Percentiles rank a stretch among this genome's conserved stretches.
Evolutionary conservation across 2,888 invertebrate genomes (phyloP).

Genomic region (Micoletzkya japonica): DNA sequence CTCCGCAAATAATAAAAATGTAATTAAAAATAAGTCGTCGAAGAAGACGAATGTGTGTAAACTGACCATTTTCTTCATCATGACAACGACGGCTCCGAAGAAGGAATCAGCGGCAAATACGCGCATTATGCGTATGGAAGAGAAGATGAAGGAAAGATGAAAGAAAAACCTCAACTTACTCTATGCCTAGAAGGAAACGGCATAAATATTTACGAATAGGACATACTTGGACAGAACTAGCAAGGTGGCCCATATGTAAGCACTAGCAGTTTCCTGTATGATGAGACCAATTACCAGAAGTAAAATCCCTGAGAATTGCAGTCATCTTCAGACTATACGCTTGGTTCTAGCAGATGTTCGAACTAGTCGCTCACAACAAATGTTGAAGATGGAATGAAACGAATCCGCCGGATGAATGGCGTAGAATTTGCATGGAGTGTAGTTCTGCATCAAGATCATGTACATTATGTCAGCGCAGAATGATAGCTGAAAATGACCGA

Average conservation of each 20-base stretch:
- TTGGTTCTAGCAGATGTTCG: too few species aligned
- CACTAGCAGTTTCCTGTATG: slow-evolving; percentile 12
- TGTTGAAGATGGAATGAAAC: slow-evolving; percentile 33
- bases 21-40: too few species aligned
- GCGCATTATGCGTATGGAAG: slow-evolving; percentile 40
- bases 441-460: neutral
- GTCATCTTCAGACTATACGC: neutral
- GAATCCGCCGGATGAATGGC: slow-evolving; percentile 32
- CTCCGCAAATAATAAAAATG: too few species aligned
- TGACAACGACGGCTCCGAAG: slow-evolving; percentile 42
- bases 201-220: neutral
- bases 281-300: neutral
- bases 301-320: slow-evolving; percentile 6
- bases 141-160: slow-evolving; percentile 42
- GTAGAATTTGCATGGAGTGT: neutral
- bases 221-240: slow-evolving; percentile 1
- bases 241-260: neutral
- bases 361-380: neutral
- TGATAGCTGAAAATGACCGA: neutral
- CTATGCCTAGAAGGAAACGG: neutral
- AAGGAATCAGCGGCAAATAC: slow-evolving; percentile 44
- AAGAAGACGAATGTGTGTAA: too few species aligned
- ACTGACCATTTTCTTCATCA: slow-evolving; percentile 26
- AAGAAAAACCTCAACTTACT: neutral
- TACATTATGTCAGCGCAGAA: neutral